Percentiles rank a stretch among this genome's conserved stretches.
Conservation (phyloP, 2,797 vertebrate genomes). For the Tauraco hartlaubi region DNA sequence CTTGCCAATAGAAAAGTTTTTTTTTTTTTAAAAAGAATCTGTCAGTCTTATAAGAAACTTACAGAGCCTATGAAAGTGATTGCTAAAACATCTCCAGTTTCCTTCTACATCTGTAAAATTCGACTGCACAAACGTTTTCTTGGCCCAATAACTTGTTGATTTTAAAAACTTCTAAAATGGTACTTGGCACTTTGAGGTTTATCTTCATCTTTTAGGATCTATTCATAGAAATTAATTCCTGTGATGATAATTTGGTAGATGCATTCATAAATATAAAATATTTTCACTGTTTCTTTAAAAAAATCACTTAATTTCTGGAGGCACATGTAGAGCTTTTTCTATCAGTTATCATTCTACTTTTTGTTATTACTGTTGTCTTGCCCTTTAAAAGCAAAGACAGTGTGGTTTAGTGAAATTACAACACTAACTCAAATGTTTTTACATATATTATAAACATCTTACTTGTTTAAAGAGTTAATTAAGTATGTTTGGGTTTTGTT, state of each 20-base stretch:
- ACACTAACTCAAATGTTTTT: accelerated
- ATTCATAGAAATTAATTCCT: not conserved
- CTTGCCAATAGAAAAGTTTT: not conserved
- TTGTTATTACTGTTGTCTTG: not conserved
- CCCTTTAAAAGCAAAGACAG: not conserved
- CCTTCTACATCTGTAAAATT: not conserved
- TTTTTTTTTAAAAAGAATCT: not conserved
- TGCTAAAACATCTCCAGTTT: not conserved
- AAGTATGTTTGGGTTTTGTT: too few relatives aligned
- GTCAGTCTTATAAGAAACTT: not conserved
- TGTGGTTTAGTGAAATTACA: not conserved
- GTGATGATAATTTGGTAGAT: not conserved
- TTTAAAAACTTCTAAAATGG: not conserved
- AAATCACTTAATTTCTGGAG: not conserved
- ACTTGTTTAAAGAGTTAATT: not conserved
- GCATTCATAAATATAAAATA: not conserved
- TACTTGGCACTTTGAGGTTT: not conserved
- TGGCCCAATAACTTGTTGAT: not conserved
- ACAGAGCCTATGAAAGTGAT: constrained; percentile 15
- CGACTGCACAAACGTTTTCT: not conserved
- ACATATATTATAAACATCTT: not conserved
- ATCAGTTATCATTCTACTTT: not conserved
- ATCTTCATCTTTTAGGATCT: not conserved
- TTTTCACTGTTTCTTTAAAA: not conserved
- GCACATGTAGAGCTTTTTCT: not conserved